Evolutionary conservation across 2,888 invertebrate genomes (phyloP).

Genomic region (Cordilura impudica): DNA sequence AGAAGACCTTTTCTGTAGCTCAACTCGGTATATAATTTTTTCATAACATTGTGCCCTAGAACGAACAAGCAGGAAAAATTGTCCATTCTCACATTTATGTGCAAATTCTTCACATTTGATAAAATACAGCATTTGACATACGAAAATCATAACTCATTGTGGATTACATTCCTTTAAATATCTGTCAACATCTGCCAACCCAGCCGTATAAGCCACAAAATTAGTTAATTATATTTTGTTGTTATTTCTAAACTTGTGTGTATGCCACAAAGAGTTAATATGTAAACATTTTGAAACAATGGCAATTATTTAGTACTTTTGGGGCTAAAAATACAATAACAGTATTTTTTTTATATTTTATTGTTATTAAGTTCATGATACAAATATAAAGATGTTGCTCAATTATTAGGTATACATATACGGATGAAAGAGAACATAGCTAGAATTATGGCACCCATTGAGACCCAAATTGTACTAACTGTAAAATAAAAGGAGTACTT

Average conservation of each 20-base stretch:
- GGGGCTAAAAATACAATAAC: background rate
- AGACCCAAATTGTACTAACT: no score
- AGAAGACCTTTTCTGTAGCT: no score
- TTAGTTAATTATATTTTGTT: conserved; percentile 49
- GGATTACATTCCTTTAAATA: background rate
- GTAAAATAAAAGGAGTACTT: background rate
- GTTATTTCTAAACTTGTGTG: conserved; percentile 36
- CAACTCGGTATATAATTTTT: no score
- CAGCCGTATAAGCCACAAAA: conserved; percentile 37
- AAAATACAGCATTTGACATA: no score
- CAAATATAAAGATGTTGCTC: background rate
- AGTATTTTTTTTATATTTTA: background rate
- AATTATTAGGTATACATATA: background rate
- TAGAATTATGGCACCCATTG: background rate
- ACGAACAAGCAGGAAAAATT: no score
- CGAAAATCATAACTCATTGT: no score
- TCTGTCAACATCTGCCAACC: background rate
- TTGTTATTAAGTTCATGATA: background rate
- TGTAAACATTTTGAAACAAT: background rate
- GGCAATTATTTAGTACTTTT: background rate
- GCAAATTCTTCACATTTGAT: no score
- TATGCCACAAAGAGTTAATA: conserved; percentile 36
- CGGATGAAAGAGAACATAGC: background rate
- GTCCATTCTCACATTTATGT: no score
- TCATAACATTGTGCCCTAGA: no score